Base-by-base conservation (phyloP, 1,140 invertebrate species). In the Hypothenemus hampei region DNA sequence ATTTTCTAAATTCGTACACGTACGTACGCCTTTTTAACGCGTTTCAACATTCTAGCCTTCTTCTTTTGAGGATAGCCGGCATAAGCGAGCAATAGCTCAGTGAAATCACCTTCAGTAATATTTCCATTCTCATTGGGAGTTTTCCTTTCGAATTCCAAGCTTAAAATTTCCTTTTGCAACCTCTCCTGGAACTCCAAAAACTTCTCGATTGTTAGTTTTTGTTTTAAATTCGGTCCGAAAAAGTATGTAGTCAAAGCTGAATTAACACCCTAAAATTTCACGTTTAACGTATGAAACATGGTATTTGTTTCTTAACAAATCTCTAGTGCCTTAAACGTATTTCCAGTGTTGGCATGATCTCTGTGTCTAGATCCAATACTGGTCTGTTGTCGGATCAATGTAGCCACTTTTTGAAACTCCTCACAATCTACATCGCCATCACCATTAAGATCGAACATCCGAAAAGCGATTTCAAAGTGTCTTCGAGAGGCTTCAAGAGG, bases 391-490 rank as follows among this genome's bases (percentile, higher is more conserved):
- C 93, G 79, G 62, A 97, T 91, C 31, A 97, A 79, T 2, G 88
- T 89, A 2, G 90, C 89, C 18, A 98, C 96, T 80, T 94, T 96
- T 70, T 93, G 90, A 73, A 99, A 99, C 73, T 99, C 97, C 66
- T 97, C 91, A 60, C 84, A 87, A 71, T 99, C 97, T 0, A 99
- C 91, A 70, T 97, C 91, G 4, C 97, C 97, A 73, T 99, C 96
- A 2, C 97, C 96, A 73, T 99, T 98, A 39, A 98, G 76, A 73
- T 99, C 97, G 75, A 99, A 99, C 91, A 99, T 98, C 62, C 92
- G 84, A 72, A 99, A 99, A 21, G 96, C 97, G 60, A 99, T 97
- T 79, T 98, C 93, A 76, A 99, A 99, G 72, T 99, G 95, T 13
- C 94, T 81, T 40, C 90, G 85, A 4, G 97, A 98, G 55, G 96